Percentiles rank a stretch among this genome's conserved stretches.
Evolutionary conservation across 1,140 invertebrate genomes (phyloP).

Genomic region (Bombus fervidus): DNA sequence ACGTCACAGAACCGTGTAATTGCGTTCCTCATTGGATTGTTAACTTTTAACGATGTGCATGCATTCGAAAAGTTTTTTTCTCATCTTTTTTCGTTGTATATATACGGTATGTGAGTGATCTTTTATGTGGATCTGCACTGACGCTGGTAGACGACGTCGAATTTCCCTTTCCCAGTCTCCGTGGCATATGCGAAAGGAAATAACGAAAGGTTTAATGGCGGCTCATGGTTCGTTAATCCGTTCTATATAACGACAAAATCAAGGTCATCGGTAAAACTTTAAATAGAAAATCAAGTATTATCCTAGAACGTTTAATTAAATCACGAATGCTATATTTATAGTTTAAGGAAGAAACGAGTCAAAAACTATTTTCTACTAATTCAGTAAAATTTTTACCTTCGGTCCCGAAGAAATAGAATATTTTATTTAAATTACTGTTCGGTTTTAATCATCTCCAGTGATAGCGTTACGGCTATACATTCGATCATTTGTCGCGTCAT

Average conservation of each 20-base stretch:
- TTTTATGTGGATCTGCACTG: no score
- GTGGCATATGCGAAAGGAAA: background rate
- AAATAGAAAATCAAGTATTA: background rate
- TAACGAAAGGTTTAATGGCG: conserved; percentile 2
- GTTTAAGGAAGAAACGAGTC: no score
- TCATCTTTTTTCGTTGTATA: background rate
- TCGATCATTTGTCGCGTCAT: background rate
- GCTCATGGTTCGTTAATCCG: background rate
- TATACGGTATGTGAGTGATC: no score
- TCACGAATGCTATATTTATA: no score
- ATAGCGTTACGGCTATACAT: background rate
- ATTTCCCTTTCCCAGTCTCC: background rate
- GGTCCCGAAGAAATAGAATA: background rate
- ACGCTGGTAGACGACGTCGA: background rate
- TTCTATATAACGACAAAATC: background rate
- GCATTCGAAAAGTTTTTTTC: background rate
- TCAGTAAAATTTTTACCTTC: background rate
- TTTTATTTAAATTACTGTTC: background rate
- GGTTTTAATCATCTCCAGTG: background rate
- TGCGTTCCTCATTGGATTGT: conserved; percentile 9
- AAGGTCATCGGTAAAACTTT: background rate
- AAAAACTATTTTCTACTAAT: no score
- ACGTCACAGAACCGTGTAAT: conserved; percentile 13
- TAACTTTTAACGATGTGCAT: conserved; percentile 53
- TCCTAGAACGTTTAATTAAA: background rate